Conservation (phyloP, 1,140 invertebrate genomes). For the Cotesia glomerata region DNA sequence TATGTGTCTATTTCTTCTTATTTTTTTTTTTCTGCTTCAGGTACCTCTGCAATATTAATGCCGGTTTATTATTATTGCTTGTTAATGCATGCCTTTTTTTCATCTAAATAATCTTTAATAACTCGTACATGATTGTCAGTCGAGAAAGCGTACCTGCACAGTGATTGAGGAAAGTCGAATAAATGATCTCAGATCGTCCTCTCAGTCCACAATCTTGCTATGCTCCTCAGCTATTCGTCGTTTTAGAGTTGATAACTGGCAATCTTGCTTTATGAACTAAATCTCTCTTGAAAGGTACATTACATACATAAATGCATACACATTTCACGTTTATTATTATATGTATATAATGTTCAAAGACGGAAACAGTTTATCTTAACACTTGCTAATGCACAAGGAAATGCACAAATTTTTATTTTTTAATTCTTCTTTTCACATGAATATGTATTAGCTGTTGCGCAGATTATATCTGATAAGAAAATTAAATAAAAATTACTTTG, state of each 20-base stretch:
- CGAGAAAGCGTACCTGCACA: slow-evolving; percentile 11
- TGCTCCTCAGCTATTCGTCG: not conserved
- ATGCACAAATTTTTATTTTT: too few species aligned
- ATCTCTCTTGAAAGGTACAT: not conserved
- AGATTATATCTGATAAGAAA: too few species aligned
- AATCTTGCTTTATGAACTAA: slow-evolving; percentile 18
- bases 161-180: slow-evolving; percentile 22
- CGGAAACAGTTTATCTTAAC: too few species aligned
- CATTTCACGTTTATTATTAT: not conserved
- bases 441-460: not conserved
- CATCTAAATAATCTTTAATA: slow-evolving; percentile 5
- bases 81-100: not conserved
- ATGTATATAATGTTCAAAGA: not conserved
- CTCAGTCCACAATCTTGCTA: too few species aligned
- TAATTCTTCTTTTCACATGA: not conserved
- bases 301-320: not conserved
- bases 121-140: not conserved
- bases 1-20: not conserved
- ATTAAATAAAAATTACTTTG: too few species aligned
- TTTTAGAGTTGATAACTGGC: slow-evolving; percentile 22
- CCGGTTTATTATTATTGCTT: too few species aligned
- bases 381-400: too few species aligned
- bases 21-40: not conserved
- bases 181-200: slow-evolving; percentile 17
- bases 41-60: not conserved